Evolutionary conservation across 2,888 invertebrate species (phyloP), one percentile per base, ranked within the genome.

Genomic region (Caradrina kadenii): DNA sequence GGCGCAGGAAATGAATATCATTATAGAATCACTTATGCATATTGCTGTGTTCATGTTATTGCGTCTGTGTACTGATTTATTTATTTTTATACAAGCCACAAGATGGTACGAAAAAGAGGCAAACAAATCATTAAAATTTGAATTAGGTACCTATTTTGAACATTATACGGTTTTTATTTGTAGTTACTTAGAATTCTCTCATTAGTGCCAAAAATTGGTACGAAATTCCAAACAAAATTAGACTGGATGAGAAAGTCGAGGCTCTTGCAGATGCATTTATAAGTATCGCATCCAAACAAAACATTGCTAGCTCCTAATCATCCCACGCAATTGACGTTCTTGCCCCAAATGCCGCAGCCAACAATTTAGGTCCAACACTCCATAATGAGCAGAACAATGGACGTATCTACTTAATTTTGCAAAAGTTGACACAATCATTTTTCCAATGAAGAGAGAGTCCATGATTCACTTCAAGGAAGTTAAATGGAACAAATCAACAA

Each of bases 1-100:
- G 76, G 72, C 76, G 76, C 74, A 83, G 79, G 76, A 83, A 79
- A 82, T 79, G 76, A 73, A 83, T 76, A 76, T 69, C 53, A 73
- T 76, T 82, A 81, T 71, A 61, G 77, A 73, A 75, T 73, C 73
- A 78, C 58, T 78, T 79, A 55, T 59, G 64, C 53, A 76, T 78
- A 70, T 70, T 75, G 66, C 69, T 63, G 48, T 48, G 35, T 66
- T 63, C 52, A 80, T 65, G n/a, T 55, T 61, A 54, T 61, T 79
- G 56, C 56, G 26, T 45, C 31, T 22, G 48, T 74, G 53, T 31
- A 55, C 42, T 31, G 49, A 52, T 64, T 48, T 62, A 62, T 66
- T 72, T 48, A 56, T 63, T 45, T 50, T 70, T 22, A 50, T 53
- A n/a, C 26, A 70, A 66, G 2, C 35, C n/a, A 35, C n/a, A 10